Percentiles rank a stretch among this genome's conserved stretches.
phyloP scores from a whole-genome alignment of 2,797 vertebrate species.

The Selene dorsalis region DNA sequence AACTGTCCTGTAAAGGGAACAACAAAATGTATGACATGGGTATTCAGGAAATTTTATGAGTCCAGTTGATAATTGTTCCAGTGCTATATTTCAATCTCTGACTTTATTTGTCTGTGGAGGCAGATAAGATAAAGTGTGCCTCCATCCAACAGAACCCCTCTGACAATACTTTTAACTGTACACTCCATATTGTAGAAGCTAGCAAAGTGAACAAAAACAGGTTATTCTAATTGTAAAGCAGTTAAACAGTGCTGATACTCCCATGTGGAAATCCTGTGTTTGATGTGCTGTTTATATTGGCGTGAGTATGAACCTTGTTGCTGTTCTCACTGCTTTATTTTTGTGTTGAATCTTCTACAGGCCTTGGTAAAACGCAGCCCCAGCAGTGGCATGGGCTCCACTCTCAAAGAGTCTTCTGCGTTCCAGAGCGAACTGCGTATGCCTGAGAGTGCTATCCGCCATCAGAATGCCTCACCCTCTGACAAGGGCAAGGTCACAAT shows the following conservation, averaged over 20 bases:
- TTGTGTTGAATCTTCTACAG: constrained; percentile 74
- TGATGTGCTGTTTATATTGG: neutral
- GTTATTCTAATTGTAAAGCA: constrained; percentile 34
- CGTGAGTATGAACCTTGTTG: neutral
- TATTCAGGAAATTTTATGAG: constrained; percentile 23
- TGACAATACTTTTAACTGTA: constrained; percentile 36
- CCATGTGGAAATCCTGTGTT: constrained; percentile 22
- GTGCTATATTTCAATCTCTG: neutral
- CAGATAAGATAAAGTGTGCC: constrained; percentile 27
- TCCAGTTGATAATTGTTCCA: constrained; percentile 6
- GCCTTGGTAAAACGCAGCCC: constrained; percentile 97
- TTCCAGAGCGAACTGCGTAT: constrained; percentile 96
- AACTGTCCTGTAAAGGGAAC: neutral
- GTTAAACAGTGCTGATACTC: constrained; percentile 3
- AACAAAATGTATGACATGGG: constrained; percentile 4
- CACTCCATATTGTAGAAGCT: constrained; percentile 44
- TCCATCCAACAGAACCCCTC: constrained; percentile 18
- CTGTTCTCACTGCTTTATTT: constrained; percentile 33
- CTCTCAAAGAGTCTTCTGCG: constrained; percentile 95
- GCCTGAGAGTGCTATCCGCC: constrained; percentile 93
- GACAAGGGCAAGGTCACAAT: constrained; percentile 96
- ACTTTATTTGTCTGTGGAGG: constrained; percentile 21
- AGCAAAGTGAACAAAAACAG: constrained; percentile 21
- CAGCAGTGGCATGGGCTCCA: constrained; percentile 96
- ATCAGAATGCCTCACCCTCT: constrained; percentile 90